Base-by-base conservation (phyloP, 2,797 vertebrate species). In the Mareca penelope region DNA sequence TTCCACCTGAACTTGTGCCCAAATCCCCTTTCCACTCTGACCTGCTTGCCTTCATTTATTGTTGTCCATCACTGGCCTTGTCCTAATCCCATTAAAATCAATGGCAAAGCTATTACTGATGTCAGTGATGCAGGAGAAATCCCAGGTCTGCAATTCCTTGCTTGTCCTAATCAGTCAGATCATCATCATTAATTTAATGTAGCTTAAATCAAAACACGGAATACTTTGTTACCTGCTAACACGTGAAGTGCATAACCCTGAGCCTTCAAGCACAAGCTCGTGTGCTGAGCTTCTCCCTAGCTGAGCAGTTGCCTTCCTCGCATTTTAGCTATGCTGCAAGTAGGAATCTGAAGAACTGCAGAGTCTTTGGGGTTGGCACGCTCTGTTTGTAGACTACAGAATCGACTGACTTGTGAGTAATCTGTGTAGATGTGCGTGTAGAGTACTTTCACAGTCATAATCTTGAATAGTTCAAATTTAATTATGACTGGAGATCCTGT, bases 381-480 rank as follows among this genome's bases (percentile, higher is more conserved):
- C 70, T 79, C 56, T 64, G 19, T 91, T 88, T 84, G 73, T 68
- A 57, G 48, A 28, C 33, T 75, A 39, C 39, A 42, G 64, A 88
- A 88, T 77, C 73, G 53, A 53, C 75, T 80, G 91, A 52, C 37
- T 88, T 85, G 22, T 77, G 83, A 93, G 44, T 91, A 93, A 88
- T 94, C 88, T 88, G 24, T 61, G 80, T 88, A 77, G 89, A 94
- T 93, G 90, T 90, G 71, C 15, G 0, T 91, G 60, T 67, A 68
- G 90, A 94, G 89, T 50, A 59, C 52, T 90, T 94, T 88, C 83
- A 91, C 70, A 91, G 91, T 82, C 88, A 87, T 95, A 86, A 95
- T 94, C 85, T 85, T 95, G 83, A 93, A 67, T 86, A 88, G 89
- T 83, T 93, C 53, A 95, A 96, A 94, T 93, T 95, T 95, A 81